Evolutionary conservation across 2,888 invertebrate species (phyloP).

Genomic region (Watsonalla binaria): DNA sequence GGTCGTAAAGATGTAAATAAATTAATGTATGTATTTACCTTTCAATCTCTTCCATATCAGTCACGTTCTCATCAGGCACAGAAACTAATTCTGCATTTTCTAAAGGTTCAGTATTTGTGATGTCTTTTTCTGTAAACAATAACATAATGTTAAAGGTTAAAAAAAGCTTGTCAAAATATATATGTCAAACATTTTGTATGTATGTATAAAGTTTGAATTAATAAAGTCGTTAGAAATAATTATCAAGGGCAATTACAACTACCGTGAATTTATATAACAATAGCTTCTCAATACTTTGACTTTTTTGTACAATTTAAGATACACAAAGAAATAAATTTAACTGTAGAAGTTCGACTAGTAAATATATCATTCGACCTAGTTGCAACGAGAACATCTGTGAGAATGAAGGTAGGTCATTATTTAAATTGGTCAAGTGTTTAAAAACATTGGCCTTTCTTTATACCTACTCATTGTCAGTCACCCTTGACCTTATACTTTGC

Average conservation of each 20-base stretch:
- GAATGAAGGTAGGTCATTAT: too few relatives aligned
- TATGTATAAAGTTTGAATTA: too few relatives aligned
- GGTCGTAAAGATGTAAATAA: not conserved
- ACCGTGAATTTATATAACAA: not conserved
- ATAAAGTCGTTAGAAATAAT: too few relatives aligned
- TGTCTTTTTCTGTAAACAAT: slow-evolving; percentile 64
- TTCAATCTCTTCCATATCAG: slow-evolving; percentile 71
- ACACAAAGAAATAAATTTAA: too few relatives aligned
- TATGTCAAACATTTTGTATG: too few relatives aligned
- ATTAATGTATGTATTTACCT: slow-evolving; percentile 36
- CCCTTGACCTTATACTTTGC: not conserved
- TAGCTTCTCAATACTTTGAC: not conserved
- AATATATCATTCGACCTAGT: too few relatives aligned
- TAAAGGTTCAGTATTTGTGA: slow-evolving; percentile 72
- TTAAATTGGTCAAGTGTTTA: not conserved
- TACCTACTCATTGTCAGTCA: not conserved
- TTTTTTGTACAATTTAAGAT: not conserved
- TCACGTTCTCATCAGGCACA: slow-evolving; percentile 67
- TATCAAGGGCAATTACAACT: too few relatives aligned
- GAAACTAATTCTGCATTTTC: slow-evolving; percentile 71
- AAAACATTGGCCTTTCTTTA: too few relatives aligned
- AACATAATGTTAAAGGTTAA: not conserved
- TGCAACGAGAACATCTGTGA: too few relatives aligned
- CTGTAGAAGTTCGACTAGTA: not conserved
- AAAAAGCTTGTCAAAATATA: too few relatives aligned